These are phyloP conservation scores for Desmophyllum pertusum DNA, from an alignment of 92 coral and sea anemone genomes.

Conservation along the genomic window DNA sequence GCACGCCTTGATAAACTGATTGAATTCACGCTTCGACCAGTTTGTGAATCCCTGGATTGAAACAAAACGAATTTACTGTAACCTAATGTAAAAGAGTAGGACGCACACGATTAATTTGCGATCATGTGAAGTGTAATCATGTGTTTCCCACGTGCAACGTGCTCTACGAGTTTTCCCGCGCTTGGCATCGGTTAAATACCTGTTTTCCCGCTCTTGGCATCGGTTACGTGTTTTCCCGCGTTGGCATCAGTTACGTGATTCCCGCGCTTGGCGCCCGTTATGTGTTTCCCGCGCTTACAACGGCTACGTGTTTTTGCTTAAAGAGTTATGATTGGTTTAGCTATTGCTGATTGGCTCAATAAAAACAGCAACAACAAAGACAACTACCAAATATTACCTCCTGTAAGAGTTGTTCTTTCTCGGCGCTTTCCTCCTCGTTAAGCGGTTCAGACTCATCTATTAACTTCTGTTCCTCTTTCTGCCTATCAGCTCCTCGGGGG, in stretches of 20 bases:
- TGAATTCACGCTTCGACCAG: constrained; percentile 99
- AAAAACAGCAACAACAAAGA: neutral
- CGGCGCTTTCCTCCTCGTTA: constrained; percentile 90
- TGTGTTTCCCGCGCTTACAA: no score
- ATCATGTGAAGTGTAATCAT: no score
- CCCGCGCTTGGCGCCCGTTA: no score
- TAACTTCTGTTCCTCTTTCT: constrained; percentile 87
- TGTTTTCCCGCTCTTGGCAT: neutral
- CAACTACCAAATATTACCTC: constrained; percentile 59
- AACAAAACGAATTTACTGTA: no score
- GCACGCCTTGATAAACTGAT: constrained; percentile 95
- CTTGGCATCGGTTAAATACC: neutral
- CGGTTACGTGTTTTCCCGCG: neutral
- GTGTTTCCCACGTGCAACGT: neutral
- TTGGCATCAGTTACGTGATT: neutral
- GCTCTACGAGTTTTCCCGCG: neutral
- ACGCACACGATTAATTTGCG: neutral
- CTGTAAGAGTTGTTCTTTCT: constrained; percentile 90
- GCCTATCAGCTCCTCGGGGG: constrained; percentile 90
- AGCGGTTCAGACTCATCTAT: constrained; percentile 98
- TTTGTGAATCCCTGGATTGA: constrained; percentile 85
- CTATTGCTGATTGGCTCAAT: neutral
- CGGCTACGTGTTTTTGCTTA: no score
- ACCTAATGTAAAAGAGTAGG: neutral
- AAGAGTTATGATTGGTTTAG: neutral